Conservation (phyloP, 1,140 invertebrate genomes). For the Drosophila biarmipes region DNA sequence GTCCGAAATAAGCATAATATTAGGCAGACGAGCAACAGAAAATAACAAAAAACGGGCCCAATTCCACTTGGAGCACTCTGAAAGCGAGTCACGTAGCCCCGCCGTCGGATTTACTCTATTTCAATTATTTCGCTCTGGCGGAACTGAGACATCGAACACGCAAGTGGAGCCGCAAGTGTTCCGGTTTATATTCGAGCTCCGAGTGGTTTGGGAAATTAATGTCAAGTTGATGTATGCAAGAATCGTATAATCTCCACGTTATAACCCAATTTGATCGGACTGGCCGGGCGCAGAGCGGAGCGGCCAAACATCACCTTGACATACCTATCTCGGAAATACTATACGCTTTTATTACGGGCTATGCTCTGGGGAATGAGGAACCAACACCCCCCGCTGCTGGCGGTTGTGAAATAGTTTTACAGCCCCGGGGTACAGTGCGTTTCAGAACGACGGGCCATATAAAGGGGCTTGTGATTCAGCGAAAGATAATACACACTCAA, state of each 20-base stretch:
- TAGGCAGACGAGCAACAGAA: conserved; percentile 25
- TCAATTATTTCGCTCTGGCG: conserved; percentile 51
- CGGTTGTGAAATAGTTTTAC: conserved; percentile 46
- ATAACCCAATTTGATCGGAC: conserved; percentile 57
- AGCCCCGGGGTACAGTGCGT: conserved; percentile 3
- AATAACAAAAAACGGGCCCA: conserved; percentile 29
- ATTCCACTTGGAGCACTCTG: conserved; percentile 1
- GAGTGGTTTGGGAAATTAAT: conserved; percentile 43
- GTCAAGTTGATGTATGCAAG: conserved; percentile 59
- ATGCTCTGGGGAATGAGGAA: conserved; percentile 50
- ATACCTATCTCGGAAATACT: conserved; percentile 56
- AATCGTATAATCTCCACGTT: conserved; percentile 56
- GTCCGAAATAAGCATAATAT: conserved; percentile 49
- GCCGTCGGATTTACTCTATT: conserved; percentile 41
- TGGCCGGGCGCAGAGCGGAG: not conserved
- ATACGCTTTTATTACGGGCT: conserved; percentile 32
- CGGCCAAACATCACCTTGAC: conserved; percentile 68
- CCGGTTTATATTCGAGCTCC: conserved; percentile 44
- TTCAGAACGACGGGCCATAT: conserved; percentile 5
- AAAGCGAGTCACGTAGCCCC: conserved; percentile 47
- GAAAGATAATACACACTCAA: conserved; percentile 16
- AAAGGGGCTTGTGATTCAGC: conserved; percentile 22
- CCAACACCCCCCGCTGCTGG: conserved; percentile 4
- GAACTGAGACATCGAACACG: conserved; percentile 52
- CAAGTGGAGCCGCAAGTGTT: conserved; percentile 55